Evolutionary conservation across 2,113 vertebrate species (phyloP).

Genomic region (Dryoscopus gambensis): DNA sequence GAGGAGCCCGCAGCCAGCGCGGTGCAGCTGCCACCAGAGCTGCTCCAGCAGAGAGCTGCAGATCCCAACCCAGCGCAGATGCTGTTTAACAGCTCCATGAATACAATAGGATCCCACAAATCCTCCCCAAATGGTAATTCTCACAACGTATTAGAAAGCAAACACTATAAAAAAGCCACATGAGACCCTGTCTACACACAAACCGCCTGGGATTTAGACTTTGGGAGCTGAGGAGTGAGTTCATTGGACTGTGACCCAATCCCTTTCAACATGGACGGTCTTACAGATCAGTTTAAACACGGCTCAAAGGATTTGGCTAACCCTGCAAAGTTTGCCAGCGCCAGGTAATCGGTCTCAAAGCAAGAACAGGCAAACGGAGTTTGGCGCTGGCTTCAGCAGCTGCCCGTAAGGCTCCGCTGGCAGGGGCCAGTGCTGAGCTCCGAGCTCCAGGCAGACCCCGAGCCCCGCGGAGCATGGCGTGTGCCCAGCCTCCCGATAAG

Average conservation of each 20-base stretch:
- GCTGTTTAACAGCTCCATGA: not conserved
- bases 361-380: not conserved
- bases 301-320: not conserved
- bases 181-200: not conserved
- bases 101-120: slow-evolving; percentile 7
- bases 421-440: not conserved
- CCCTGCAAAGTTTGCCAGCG: not conserved
- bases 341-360: not conserved
- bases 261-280: not conserved
- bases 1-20: not conserved
- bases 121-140: not conserved
- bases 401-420: not conserved
- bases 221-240: not conserved
- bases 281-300: not conserved
- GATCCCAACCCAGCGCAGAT: not conserved
- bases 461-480: fast-evolving
- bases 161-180: slow-evolving; percentile 17
- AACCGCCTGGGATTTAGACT: not conserved
- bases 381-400: not conserved
- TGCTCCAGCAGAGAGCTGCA: not conserved
- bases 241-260: not conserved
- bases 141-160: not conserved
- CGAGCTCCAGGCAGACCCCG: fast-evolving
- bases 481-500: not conserved
- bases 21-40: not conserved